Conservation (phyloP, 2,113 vertebrate species). For the Hirundichthys speculiger region DNA sequence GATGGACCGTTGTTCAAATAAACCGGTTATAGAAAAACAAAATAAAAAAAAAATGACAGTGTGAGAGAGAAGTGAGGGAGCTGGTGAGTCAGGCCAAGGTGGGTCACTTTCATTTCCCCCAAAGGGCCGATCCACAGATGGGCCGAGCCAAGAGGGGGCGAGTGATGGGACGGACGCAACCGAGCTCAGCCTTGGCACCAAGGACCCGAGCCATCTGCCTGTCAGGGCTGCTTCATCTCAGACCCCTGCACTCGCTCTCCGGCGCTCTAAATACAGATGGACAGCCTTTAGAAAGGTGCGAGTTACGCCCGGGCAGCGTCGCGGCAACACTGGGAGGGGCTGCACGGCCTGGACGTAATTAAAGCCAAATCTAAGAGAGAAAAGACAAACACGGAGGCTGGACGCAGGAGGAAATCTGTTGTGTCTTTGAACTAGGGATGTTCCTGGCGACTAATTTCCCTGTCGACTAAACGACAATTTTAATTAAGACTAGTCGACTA, state of each 20-base stretch:
- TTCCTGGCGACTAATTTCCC: no score
- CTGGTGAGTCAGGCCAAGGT: constrained; percentile 38
- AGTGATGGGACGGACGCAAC: constrained; percentile 29
- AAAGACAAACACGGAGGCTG: neutral
- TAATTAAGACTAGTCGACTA: no score
- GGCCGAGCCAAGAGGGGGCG: constrained; percentile 44
- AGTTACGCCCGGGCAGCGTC: constrained; percentile 49
- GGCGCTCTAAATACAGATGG: constrained; percentile 66
- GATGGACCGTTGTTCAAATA: constrained; percentile 19
- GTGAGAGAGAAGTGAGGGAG: neutral
- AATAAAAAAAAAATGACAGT: constrained; percentile 26
- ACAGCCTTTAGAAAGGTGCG: constrained; percentile 67
- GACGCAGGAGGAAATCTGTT: constrained; percentile 6
- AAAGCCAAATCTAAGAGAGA: constrained; percentile 16
- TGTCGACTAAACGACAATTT: no score
- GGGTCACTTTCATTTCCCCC: constrained; percentile 51
- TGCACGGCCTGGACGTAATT: constrained; percentile 21
- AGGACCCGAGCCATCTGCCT: constrained; percentile 70
- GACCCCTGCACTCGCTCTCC: constrained; percentile 50
- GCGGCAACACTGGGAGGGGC: constrained; percentile 29
- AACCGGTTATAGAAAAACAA: no score
- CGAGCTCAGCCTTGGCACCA: constrained; percentile 55
- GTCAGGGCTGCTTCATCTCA: constrained; percentile 66
- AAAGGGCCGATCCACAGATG: constrained; percentile 60
- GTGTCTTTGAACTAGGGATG: no score